A percentile compares a stretch with the other conserved stretches of the same genome.
Evolutionary conservation across 2,113 vertebrate genomes (phyloP).

Genomic region (Hiodon tergisus): DNA sequence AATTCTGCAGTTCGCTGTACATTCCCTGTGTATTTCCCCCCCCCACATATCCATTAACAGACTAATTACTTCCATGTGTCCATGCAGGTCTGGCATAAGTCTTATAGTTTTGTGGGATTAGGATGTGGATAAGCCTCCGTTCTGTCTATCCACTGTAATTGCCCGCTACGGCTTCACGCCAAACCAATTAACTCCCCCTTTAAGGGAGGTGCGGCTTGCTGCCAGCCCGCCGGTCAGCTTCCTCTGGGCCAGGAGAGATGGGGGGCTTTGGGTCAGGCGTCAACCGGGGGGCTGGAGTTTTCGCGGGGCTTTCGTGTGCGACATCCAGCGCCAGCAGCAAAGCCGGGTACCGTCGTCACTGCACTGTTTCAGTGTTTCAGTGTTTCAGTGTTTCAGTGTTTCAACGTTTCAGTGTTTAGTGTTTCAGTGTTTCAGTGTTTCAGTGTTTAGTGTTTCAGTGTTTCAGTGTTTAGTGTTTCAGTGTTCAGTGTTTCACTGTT

Average conservation of each 20-base stretch:
- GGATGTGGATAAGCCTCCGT: constrained; percentile 29
- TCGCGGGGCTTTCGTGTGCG: too few species aligned
- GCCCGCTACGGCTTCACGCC: constrained; percentile 34
- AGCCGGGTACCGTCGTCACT: too few species aligned
- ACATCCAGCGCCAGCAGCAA: too few species aligned
- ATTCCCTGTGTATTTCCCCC: constrained; percentile 4
- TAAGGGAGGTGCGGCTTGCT: constrained; percentile 31
- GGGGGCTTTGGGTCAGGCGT: neutral
- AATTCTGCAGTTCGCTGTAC: neutral
- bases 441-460: too few species aligned
- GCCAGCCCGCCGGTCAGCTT: neutral
- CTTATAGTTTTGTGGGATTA: constrained; percentile 33
- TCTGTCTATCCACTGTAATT: constrained; percentile 43
- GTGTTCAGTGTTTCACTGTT: too few species aligned
- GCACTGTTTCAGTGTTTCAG: too few species aligned
- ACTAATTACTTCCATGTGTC: constrained; percentile 40
- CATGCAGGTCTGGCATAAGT: constrained; percentile 39
- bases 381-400: too few species aligned
- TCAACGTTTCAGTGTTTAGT: too few species aligned
- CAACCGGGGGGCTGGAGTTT: too few species aligned
- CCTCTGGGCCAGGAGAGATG: neutral
- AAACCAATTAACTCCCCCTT: constrained; percentile 39
- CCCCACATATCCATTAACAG: constrained; percentile 27
- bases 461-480: too few species aligned
- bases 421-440: too few species aligned